phyloP scores from a whole-genome alignment of 2,888 invertebrate genomes.

The Drosophila mettleri region DNA sequence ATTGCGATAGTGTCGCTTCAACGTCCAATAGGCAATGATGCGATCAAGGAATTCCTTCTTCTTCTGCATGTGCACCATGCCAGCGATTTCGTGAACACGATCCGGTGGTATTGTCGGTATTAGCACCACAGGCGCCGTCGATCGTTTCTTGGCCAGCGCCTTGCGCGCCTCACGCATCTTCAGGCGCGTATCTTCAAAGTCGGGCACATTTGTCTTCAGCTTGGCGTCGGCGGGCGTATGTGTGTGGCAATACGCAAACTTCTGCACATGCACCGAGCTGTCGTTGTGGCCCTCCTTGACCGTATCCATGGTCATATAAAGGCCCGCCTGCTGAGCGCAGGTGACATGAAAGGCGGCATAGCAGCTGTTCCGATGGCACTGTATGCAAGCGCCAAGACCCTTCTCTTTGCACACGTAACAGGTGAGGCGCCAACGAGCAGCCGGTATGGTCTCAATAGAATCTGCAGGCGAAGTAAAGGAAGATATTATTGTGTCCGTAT shows the following conservation, averaged over 20 bases:
- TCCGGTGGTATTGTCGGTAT: slow-evolving; percentile 97
- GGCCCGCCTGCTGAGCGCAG: slow-evolving; percentile 97
- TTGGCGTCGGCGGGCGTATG: slow-evolving; percentile 88
- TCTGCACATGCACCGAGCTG: slow-evolving; percentile 93
- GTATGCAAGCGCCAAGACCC: slow-evolving; percentile 97
- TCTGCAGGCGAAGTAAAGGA: slow-evolving; percentile 86
- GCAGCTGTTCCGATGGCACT: slow-evolving; percentile 98
- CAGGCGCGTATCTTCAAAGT: slow-evolving; percentile 89
- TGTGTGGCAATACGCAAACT: slow-evolving; percentile 97
- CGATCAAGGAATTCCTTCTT: slow-evolving; percentile 94
- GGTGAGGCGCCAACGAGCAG: slow-evolving; percentile 97
- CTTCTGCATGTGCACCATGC: slow-evolving; percentile 90
- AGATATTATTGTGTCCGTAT: neutral
- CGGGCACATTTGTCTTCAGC: slow-evolving; percentile 85
- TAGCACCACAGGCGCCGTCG: slow-evolving; percentile 95
- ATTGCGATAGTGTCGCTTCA: slow-evolving; percentile 97
- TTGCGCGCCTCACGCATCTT: slow-evolving; percentile 95
- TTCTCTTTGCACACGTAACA: slow-evolving; percentile 98
- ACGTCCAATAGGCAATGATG: slow-evolving; percentile 97
- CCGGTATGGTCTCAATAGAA: slow-evolving; percentile 97
- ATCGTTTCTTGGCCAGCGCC: slow-evolving; percentile 94
- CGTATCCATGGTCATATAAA: slow-evolving; percentile 98
- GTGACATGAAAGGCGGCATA: slow-evolving; percentile 99
- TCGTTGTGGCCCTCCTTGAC: slow-evolving; percentile 88
- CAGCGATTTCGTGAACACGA: slow-evolving; percentile 94